Percentiles rank a stretch among this genome's conserved stretches.
Evolutionary conservation across 2,113 vertebrate species (phyloP).

Genomic region (Stomatorhinus ivindoensis): DNA sequence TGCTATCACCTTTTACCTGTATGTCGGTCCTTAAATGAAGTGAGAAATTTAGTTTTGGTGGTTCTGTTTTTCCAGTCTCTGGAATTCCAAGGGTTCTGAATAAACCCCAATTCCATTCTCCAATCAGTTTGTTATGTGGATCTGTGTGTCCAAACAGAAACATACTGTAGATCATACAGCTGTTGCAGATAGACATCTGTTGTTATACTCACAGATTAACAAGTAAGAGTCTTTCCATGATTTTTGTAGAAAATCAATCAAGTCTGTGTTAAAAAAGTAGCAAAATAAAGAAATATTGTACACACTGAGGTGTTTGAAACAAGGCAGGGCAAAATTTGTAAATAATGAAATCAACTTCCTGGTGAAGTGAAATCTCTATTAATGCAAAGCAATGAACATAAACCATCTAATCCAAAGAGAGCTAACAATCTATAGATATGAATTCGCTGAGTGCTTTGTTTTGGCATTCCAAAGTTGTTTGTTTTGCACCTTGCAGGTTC

Average conservation of each 20-base stretch:
- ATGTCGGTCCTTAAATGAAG: not conserved
- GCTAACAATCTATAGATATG: not conserved
- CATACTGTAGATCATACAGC: not conserved
- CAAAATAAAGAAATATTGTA: not conserved
- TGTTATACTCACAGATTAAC: not conserved
- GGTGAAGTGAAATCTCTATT: not conserved
- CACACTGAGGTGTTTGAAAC: not conserved
- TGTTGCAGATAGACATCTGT: not conserved
- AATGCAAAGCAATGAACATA: not conserved
- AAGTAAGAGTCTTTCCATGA: not conserved
- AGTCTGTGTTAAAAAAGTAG: not conserved
- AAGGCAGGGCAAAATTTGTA: not conserved
- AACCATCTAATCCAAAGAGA: not conserved
- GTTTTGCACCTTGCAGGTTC: constrained; percentile 59
- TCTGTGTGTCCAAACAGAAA: not conserved
- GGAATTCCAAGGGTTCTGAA: not conserved
- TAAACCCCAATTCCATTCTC: not conserved
- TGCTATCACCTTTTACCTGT: not conserved
- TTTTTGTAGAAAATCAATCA: not conserved
- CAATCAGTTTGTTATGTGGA: not conserved
- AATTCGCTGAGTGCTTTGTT: not conserved
- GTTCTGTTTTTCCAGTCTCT: not conserved
- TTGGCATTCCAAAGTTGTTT: not conserved
- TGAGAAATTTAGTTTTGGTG: not conserved
- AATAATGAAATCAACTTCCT: not conserved